Percentiles rank a stretch among this genome's conserved stretches.
phyloP scores from a whole-genome alignment of 2,888 invertebrate species.

The Pogonocherus hispidulus region DNA sequence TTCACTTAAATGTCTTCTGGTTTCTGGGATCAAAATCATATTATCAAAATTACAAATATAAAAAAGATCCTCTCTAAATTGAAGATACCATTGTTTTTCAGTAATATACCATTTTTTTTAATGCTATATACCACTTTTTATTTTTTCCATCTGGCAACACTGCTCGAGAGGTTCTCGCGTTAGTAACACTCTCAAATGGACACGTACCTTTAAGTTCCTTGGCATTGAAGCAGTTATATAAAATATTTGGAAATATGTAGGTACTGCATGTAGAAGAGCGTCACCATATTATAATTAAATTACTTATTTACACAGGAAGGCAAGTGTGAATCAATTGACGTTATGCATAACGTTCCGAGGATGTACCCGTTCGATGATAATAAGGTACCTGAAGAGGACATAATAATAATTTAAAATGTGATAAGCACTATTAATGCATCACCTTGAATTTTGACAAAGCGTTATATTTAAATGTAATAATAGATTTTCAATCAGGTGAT shows the following conservation, averaged over 20 bases:
- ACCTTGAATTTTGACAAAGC: constrained; percentile 14
- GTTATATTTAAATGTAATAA: constrained; percentile 6
- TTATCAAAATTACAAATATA: too few species aligned
- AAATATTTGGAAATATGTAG: neutral
- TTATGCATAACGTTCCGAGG: neutral
- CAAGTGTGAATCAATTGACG: constrained; percentile 15
- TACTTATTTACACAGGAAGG: neutral
- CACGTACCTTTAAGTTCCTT: too few species aligned
- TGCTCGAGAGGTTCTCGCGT: too few species aligned
- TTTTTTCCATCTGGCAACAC: too few species aligned
- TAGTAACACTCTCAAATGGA: too few species aligned
- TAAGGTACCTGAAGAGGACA: neutral
- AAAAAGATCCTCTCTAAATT: too few species aligned
- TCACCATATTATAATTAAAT: neutral
- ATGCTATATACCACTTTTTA: too few species aligned
- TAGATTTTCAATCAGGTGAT: constrained; percentile 4
- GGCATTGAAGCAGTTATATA: too few species aligned
- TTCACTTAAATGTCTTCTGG: too few species aligned
- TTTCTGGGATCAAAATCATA: too few species aligned
- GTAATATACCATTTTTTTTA: too few species aligned
- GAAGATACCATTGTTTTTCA: too few species aligned
- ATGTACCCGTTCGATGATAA: constrained; percentile 5
- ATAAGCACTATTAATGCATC: constrained; percentile 7
- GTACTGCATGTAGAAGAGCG: neutral
- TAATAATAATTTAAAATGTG: constrained; percentile 1